A percentile compares a stretch with the other conserved stretches of the same genome.
phyloP scores from a whole-genome alignment of 1,140 invertebrate genomes.

The Homalodisca vitripennis region DNA sequence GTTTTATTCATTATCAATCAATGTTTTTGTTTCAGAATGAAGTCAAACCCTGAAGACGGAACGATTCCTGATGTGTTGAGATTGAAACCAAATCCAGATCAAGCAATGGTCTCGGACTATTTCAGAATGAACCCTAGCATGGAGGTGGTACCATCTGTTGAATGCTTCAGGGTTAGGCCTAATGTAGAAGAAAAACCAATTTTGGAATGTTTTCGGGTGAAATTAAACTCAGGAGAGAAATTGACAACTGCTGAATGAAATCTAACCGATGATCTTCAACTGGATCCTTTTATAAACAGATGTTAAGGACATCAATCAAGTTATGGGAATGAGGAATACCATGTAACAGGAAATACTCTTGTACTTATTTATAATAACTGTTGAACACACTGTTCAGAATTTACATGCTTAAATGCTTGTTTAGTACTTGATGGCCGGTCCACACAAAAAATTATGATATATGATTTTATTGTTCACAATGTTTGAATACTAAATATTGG shows the following conservation, averaged over 20 bases:
- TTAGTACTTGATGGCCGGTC: no score
- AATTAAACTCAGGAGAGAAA: background rate
- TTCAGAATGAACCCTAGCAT: slow-evolving; percentile 7
- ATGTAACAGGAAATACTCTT: no score
- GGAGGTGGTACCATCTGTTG: slow-evolving; percentile 1
- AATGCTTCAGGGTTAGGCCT: background rate
- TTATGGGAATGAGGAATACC: no score
- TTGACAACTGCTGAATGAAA: background rate
- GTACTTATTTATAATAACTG: no score
- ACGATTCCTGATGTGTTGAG: background rate
- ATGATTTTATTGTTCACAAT: no score
- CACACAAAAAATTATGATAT: no score
- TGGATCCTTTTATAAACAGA: no score
- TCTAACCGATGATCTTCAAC: background rate
- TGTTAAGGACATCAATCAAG: no score
- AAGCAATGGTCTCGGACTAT: background rate
- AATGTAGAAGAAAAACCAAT: slow-evolving; percentile 12
- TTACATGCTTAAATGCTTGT: no score
- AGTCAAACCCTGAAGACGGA: background rate
- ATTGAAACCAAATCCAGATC: background rate
- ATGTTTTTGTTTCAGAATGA: slow-evolving; percentile 13
- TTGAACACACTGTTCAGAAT: no score
- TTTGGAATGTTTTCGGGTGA: slow-evolving; percentile 10
- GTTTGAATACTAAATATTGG: no score
- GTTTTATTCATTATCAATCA: no score